Evolutionary conservation across 2,113 vertebrate species (phyloP).

Genomic region (Caretta caretta): DNA sequence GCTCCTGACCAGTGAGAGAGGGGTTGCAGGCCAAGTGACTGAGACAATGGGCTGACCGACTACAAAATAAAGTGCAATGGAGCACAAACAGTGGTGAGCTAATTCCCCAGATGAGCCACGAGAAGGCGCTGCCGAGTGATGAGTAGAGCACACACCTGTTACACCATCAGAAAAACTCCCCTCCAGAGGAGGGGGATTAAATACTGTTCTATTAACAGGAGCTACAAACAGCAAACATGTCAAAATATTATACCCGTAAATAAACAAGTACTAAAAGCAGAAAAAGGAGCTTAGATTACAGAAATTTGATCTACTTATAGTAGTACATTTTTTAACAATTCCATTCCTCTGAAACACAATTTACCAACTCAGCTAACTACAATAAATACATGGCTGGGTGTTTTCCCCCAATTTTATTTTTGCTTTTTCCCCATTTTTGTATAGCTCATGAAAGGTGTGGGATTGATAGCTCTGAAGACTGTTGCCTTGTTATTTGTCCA

Average conservation of each 20-base stretch:
- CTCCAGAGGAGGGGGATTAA: not conserved
- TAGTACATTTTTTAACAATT: not conserved
- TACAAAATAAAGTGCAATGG: too few species aligned
- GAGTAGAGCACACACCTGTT: not conserved
- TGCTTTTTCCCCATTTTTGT: not conserved
- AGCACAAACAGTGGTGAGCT: too few species aligned
- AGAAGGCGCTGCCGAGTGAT: too few species aligned
- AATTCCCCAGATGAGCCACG: too few species aligned
- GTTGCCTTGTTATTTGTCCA: not conserved
- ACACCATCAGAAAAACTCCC: not conserved
- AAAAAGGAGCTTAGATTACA: not conserved
- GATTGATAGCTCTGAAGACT: not conserved
- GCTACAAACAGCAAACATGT: not conserved
- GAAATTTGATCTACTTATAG: not conserved
- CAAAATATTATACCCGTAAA: not conserved
- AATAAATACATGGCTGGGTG: not conserved
- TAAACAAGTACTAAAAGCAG: not conserved
- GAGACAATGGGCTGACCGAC: too few species aligned
- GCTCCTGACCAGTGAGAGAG: too few species aligned
- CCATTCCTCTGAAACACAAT: not conserved
- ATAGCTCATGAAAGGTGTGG: not conserved
- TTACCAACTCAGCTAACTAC: not conserved
- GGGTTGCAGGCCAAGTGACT: too few species aligned
- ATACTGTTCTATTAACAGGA: not conserved
- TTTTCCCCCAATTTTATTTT: not conserved